phyloP scores from a whole-genome alignment of 2,113 vertebrate genomes.

The Grus americana region DNA sequence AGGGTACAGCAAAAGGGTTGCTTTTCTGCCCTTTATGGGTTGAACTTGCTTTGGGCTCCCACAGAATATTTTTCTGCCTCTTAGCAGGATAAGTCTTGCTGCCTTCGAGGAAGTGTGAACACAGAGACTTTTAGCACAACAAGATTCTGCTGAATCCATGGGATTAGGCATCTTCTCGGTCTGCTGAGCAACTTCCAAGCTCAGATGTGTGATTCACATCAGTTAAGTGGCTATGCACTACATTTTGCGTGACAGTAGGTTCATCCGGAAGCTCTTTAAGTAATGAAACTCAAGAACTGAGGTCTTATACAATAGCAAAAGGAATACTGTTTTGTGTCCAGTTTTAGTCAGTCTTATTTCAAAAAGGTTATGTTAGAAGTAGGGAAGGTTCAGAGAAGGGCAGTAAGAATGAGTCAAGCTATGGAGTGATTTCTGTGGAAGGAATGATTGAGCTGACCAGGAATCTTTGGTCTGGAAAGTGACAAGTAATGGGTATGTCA shows the following conservation, averaged over 20 bases:
- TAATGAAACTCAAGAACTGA: neutral
- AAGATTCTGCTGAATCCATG: neutral
- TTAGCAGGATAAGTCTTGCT: neutral
- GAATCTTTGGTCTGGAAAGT: neutral
- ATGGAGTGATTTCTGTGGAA: neutral
- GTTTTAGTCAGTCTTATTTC: neutral
- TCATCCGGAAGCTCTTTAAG: neutral
- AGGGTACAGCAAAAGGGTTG: neutral
- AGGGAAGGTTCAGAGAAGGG: neutral
- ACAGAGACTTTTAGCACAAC: neutral
- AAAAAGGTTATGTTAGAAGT: neutral
- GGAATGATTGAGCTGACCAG: neutral
- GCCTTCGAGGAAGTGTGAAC: neutral
- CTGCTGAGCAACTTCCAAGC: neutral
- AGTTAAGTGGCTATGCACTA: neutral
- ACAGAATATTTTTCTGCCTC: neutral
- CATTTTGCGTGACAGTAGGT: neutral
- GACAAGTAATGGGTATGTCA: neutral
- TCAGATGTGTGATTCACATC: neutral
- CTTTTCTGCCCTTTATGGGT: neutral
- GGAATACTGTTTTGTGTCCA: neutral
- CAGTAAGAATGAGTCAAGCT: neutral
- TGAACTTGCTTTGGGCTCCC: neutral
- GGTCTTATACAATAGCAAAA: neutral
- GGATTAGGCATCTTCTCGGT: neutral